phyloP scores from a whole-genome alignment of 2,113 vertebrate species.

The Mus spicilegus region DNA sequence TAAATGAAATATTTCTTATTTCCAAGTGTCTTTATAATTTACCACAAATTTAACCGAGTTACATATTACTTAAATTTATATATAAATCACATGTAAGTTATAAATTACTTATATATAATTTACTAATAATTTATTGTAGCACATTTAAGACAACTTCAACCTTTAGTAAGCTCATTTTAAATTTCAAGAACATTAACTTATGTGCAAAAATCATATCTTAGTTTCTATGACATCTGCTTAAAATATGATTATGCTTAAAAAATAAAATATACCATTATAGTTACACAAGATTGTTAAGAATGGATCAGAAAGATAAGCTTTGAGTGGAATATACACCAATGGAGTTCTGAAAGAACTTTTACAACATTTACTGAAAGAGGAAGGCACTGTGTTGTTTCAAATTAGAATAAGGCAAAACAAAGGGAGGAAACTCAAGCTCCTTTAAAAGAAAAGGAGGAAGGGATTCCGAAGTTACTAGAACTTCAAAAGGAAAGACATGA shows the following conservation, averaged over 20 bases:
- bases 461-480: not conserved
- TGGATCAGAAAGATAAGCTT: not conserved
- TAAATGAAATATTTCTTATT: not conserved
- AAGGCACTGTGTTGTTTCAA: not conserved
- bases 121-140: not conserved
- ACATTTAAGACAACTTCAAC: not conserved
- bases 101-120: not conserved
- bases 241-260: not conserved
- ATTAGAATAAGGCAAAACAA: not conserved
- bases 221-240: not conserved
- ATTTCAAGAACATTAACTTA: not conserved
- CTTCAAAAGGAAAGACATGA: not conserved
- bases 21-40: not conserved
- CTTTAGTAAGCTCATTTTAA: not conserved
- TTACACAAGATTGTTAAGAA: not conserved
- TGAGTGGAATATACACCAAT: not conserved
- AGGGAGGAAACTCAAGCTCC: not conserved
- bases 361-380: not conserved
- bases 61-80: not conserved
- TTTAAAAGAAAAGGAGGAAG: not conserved
- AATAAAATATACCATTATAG: not conserved
- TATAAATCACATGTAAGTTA: not conserved
- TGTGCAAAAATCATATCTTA: not conserved
- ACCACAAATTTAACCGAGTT: not conserved
- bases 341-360: not conserved